Base-by-base conservation (phyloP, 2,797 vertebrate species). In the Phoebastria nigripes region DNA sequence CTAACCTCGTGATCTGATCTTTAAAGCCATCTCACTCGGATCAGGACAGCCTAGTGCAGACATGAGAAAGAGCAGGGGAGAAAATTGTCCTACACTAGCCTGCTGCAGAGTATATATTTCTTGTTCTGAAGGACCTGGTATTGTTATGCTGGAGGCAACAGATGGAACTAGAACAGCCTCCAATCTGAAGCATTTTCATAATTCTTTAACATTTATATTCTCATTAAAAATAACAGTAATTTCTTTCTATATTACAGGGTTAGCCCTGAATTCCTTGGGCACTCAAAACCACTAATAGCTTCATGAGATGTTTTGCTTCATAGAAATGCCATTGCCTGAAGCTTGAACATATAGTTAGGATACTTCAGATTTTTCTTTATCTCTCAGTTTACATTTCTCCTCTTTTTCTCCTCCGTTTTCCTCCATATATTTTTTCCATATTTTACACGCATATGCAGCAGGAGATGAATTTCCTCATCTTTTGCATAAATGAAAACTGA, bases 401-500 rank as follows among this genome's bases (percentile, higher is more conserved):
- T 95, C 54, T 54, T 42, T 59, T 70, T 55, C n/a, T 91, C 58
- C 44, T 21, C 24, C 54, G 12, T 84, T 95, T 82, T 46, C 35
- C 35, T 90, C 71, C 47, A 78, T 35, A 6, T 71, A 22, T 73
- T 89, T 94, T 96, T 76, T 63, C 52, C 2, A 0, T 29, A 87
- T 95, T 83, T 93, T 44, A 82, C n/a, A 52, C 56, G 39, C 28
- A 59, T 52, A 77, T 59, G 47, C 26, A 93, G 51, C 67, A 85
- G 37, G 37, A 87, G 44, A 90, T 66, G 0, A 55, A 72, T 93
- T 83, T 89, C 59, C 51, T 92, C 37, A 82, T 65, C 55, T 90
- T 94, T 71, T 93, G 88, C 67, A 82, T 87, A 91, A 96, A 87
- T 47, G 21, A 74, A 87, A 84, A 93, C 56, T 33, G 67, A 94